These are phyloP conservation scores for Natator depressus DNA, from an alignment of 2,113 vertebrate genomes.

Conservation along the genomic window DNA sequence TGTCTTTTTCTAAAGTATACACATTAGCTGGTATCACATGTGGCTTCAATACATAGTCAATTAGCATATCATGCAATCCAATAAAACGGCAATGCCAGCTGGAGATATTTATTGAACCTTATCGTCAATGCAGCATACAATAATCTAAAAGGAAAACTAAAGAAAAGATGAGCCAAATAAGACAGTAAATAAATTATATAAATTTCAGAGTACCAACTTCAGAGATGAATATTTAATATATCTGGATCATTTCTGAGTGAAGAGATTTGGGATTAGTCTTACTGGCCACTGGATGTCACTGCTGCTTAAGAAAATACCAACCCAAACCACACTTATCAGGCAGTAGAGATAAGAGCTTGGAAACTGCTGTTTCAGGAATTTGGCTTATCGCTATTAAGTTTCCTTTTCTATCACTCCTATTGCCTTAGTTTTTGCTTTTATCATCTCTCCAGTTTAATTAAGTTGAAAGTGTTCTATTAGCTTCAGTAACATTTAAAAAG, in stretches of 20 bases:
- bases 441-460: not conserved
- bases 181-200: not conserved
- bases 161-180: slow-evolving; percentile 8
- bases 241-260: not conserved
- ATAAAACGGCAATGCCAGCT: slow-evolving; percentile 36
- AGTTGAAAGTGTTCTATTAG: not conserved
- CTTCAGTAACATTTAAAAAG: not conserved
- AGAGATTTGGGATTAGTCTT: not conserved
- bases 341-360: not conserved
- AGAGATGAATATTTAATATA: not conserved
- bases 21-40: slow-evolving; percentile 4
- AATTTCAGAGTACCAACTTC: not conserved
- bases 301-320: not conserved
- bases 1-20: slow-evolving; percentile 30
- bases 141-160: slow-evolving; percentile 48
- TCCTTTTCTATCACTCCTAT: not conserved
- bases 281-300: not conserved
- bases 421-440: not conserved
- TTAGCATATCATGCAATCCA: slow-evolving; percentile 17
- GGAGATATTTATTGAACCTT: slow-evolving; percentile 29
- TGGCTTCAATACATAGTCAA: slow-evolving; percentile 42
- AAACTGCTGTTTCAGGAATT: not conserved
- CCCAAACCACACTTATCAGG: not conserved
- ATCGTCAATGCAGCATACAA: slow-evolving; percentile 16
- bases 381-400: not conserved